Conservation (phyloP, 2,888 invertebrate genomes). For the Cephus pulcher region DNA sequence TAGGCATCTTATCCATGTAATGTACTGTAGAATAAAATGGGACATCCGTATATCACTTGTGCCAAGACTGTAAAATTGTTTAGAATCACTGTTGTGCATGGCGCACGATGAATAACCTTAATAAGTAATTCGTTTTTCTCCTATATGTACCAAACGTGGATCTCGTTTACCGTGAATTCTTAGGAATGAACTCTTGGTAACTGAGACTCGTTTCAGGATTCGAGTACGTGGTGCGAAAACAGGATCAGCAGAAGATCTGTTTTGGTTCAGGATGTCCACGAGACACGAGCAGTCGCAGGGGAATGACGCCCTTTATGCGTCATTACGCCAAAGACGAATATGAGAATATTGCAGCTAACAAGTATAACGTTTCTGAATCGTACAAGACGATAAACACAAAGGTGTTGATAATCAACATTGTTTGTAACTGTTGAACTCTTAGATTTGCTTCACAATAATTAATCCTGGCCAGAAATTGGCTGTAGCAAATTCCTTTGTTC, state of each 20-base stretch:
- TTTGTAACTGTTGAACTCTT: neutral
- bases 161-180: neutral
- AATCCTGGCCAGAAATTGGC: neutral
- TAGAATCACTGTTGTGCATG: neutral
- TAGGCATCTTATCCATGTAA: neutral
- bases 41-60: neutral
- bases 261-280: slow-evolving; percentile 55
- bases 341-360: slow-evolving; percentile 47
- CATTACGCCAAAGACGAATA: slow-evolving; percentile 44
- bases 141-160: neutral
- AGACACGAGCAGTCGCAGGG: slow-evolving; percentile 44
- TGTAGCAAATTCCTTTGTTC: neutral
- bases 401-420: slow-evolving; percentile 23
- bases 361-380: slow-evolving; percentile 45
- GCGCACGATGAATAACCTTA: neutral
- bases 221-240: slow-evolving; percentile 47
- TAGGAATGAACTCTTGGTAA: neutral
- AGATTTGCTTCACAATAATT: neutral
- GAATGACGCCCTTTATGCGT: slow-evolving; percentile 52
- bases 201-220: slow-evolving; percentile 38
- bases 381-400: slow-evolving; percentile 46
- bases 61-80: neutral
- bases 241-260: slow-evolving; percentile 51
- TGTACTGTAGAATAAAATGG: neutral
- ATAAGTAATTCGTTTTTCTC: neutral